Evolutionary conservation across 2,888 invertebrate genomes (phyloP).

Genomic region (Drosophila histrio): DNA sequence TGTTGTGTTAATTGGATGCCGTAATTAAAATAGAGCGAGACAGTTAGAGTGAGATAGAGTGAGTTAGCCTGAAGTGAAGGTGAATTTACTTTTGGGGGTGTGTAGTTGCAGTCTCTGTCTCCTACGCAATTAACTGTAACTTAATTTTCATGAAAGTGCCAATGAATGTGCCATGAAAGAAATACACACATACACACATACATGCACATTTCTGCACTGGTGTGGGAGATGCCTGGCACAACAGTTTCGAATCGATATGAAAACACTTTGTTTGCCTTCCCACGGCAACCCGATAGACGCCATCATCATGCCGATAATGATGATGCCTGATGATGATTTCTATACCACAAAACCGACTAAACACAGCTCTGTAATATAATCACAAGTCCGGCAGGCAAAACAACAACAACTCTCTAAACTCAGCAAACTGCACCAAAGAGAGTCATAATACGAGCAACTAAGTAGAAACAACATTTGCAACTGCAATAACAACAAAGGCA

Average conservation of each 20-base stretch:
- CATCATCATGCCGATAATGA: constrained; percentile 19
- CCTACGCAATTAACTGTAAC: constrained; percentile 66
- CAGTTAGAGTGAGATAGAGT: background rate
- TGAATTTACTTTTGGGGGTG: constrained; percentile 10
- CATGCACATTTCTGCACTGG: too few relatives aligned
- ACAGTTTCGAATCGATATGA: constrained; percentile 33
- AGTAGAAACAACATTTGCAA: constrained; percentile 58
- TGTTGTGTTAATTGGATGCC: constrained; percentile 64
- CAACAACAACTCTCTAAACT: constrained; percentile 61
- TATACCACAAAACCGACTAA: constrained; percentile 28
- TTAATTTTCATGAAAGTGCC: constrained; percentile 66
- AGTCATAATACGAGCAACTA: constrained; percentile 68
- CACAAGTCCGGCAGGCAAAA: constrained; percentile 44
- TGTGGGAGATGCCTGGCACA: constrained; percentile 41
- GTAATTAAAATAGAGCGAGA: constrained; percentile 63
- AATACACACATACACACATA: background rate
- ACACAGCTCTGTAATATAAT: constrained; percentile 59
- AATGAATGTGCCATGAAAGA: constrained; percentile 53
- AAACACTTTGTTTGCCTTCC: constrained; percentile 59
- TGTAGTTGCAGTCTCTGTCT: constrained; percentile 18
- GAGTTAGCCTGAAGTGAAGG: background rate
- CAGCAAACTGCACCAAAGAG: constrained; percentile 58
- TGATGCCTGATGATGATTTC: constrained; percentile 34
- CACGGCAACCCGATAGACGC: constrained; percentile 42
- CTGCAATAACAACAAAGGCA: constrained; percentile 33